Evolutionary conservation across 2,888 invertebrate genomes (phyloP), one percentile per base, ranked within the genome.

Genomic region (Aproaerema taeniolella): DNA sequence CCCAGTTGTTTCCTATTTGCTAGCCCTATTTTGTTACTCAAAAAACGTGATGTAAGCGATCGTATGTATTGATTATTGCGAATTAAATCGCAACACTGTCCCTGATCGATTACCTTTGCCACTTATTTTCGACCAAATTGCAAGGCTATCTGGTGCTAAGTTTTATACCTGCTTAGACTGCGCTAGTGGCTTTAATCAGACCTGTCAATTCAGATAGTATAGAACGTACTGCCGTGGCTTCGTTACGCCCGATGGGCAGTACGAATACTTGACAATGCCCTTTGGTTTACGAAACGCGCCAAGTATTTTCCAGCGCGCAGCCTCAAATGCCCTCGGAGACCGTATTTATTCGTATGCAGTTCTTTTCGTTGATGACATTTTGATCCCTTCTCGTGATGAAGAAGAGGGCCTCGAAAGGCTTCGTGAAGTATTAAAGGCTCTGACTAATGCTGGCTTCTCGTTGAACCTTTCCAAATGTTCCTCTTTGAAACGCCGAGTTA

Each of bases 321-420:
- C 37, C 1, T 17, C 31, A 1, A 30, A 43, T 1, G 39, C 39
- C 2, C 15, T 43, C 12, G 39, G 37, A 11, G 33, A 39, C 2
- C 9, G 39, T 7, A 17, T 14, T 1, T 31, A 46, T n/a, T 37
- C 41, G 11, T 47, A 45, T 15, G 45, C 29, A 4, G 35, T 47
- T 2, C 26, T 45, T 14, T 45, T 41, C 29, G 38, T 47, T 30
- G 47, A 47, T 30, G 42, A 45, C 29, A 9, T 45, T 8, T 2
- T 46, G 1, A 43, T 35, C 8, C 26, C 28, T 1, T 28, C 35
- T 10, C 7, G 2, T 1, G 7, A 2, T 17, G 38, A 12, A 37
- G 31, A 38, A 9, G 30, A 42, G 28, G 46, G 42, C 2, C 13
- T 47, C n/a, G 40, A 40, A 13, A 1, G 42, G 14, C 28, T 47